A percentile compares a stretch with the other conserved stretches of the same genome.
These are phyloP conservation scores for Xylocampa areola DNA, from an alignment of 2,888 invertebrate species.

Conservation along the genomic window DNA sequence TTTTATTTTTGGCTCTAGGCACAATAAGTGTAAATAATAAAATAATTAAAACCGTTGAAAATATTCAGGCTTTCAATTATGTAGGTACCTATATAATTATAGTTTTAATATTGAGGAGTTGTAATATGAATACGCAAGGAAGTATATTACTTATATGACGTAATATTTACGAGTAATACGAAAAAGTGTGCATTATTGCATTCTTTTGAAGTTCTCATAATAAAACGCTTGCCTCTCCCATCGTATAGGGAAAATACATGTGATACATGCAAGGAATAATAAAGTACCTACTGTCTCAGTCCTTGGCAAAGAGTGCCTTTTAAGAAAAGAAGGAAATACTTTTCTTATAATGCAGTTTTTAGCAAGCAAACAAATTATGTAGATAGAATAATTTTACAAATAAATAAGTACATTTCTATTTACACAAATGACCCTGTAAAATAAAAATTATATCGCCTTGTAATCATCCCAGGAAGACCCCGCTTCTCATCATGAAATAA, in stretches of 20 bases:
- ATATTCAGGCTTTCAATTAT: too few relatives aligned
- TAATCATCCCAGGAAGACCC: too few relatives aligned
- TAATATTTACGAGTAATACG: slow-evolving; percentile 28
- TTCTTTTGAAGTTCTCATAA: slow-evolving; percentile 38
- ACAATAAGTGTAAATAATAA: too few relatives aligned
- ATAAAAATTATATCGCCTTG: too few relatives aligned
- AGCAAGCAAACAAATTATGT: too few relatives aligned
- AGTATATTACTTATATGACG: slow-evolving; percentile 7
- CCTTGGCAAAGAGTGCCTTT: neutral
- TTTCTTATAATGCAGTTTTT: too few relatives aligned
- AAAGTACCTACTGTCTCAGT: slow-evolving; percentile 7
- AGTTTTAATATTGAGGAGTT: neutral
- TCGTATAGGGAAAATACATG: slow-evolving; percentile 4
- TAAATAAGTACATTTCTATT: too few relatives aligned
- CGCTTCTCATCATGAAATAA: too few relatives aligned
- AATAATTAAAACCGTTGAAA: too few relatives aligned
- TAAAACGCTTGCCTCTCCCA: slow-evolving; percentile 26
- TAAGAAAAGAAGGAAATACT: neutral
- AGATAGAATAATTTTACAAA: too few relatives aligned
- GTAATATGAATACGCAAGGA: neutral
- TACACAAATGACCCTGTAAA: too few relatives aligned
- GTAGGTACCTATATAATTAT: too few relatives aligned
- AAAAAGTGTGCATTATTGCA: slow-evolving; percentile 37
- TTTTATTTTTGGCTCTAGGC: neutral
- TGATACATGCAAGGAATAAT: slow-evolving; percentile 34